phyloP scores from a whole-genome alignment of 2,888 invertebrate genomes.

The Drosophila melanocephala region DNA sequence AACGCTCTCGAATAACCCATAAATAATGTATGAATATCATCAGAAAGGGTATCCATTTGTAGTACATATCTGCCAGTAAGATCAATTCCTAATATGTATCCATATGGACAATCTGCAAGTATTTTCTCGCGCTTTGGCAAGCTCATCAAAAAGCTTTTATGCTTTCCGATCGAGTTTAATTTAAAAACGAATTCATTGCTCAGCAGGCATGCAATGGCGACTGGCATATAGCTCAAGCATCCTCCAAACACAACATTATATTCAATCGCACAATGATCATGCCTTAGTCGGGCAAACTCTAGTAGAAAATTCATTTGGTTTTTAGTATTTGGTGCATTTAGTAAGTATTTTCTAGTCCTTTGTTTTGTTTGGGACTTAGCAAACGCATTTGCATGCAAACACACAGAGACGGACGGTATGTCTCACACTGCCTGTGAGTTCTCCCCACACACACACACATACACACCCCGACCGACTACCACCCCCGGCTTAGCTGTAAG shows the following conservation, averaged over 20 bases:
- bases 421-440: not conserved
- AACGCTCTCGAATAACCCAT: not conserved
- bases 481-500: constrained; percentile 33
- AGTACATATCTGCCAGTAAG: not conserved
- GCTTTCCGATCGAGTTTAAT: not conserved
- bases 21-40: not conserved
- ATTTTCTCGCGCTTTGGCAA: not conserved
- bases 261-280: not conserved
- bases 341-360: constrained; percentile 58
- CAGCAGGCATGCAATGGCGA: too few relatives aligned
- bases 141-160: not conserved
- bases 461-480: not conserved
- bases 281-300: not conserved
- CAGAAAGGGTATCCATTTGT: not conserved
- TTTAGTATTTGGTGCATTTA: constrained; percentile 53
- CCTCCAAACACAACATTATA: not conserved
- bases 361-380: constrained; percentile 49
- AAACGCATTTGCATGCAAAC: constrained; percentile 57
- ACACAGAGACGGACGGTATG: too few relatives aligned
- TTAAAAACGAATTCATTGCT: too few relatives aligned
- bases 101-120: not conserved
- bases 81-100: not conserved
- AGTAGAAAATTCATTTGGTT: not conserved
- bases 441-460: not conserved
- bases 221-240: not conserved